These are phyloP conservation scores for Typhlichthys subterraneus DNA, from an alignment of 2,797 vertebrate genomes.

Conservation along the genomic window DNA sequence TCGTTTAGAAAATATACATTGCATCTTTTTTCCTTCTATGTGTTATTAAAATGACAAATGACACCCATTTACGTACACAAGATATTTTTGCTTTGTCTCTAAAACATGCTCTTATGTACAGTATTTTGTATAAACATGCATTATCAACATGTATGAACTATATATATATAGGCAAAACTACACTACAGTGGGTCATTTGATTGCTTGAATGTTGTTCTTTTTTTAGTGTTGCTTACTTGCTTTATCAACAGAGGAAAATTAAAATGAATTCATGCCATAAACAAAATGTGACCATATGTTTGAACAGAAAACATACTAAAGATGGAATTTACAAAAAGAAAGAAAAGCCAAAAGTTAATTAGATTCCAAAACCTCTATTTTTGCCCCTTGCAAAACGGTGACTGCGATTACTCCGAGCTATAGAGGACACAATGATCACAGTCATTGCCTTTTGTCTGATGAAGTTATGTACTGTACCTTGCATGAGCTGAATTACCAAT, in stretches of 20 bases:
- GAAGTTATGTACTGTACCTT: background rate
- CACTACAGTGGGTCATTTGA: conserved; percentile 75
- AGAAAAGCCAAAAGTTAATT: conserved; percentile 44
- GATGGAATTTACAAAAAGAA: conserved; percentile 32
- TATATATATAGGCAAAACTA: conserved; percentile 83
- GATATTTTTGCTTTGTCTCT: conserved; percentile 79
- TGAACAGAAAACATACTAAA: conserved; percentile 34
- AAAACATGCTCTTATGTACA: conserved; percentile 90
- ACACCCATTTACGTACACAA: conserved; percentile 81
- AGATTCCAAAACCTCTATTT: conserved; percentile 21
- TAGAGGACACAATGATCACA: conserved; percentile 7
- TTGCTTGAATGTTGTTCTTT: conserved; percentile 79
- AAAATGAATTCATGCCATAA: conserved; percentile 25
- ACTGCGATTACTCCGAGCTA: conserved; percentile 30
- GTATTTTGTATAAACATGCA: conserved; percentile 87
- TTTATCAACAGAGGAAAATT: conserved; percentile 59
- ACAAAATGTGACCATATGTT: conserved; percentile 38
- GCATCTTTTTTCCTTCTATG: conserved; percentile 72
- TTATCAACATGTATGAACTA: conserved; percentile 81
- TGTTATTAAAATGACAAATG: conserved; percentile 86
- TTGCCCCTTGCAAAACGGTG: conserved; percentile 27
- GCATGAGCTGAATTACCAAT: conserved; percentile 15
- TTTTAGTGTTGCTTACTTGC: conserved; percentile 76
- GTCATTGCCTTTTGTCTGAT: conserved; percentile 12
- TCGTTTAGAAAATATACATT: conserved; percentile 86